These are phyloP conservation scores for Tillus elongatus DNA, from an alignment of 2,888 invertebrate genomes.

Conservation along the genomic window DNA sequence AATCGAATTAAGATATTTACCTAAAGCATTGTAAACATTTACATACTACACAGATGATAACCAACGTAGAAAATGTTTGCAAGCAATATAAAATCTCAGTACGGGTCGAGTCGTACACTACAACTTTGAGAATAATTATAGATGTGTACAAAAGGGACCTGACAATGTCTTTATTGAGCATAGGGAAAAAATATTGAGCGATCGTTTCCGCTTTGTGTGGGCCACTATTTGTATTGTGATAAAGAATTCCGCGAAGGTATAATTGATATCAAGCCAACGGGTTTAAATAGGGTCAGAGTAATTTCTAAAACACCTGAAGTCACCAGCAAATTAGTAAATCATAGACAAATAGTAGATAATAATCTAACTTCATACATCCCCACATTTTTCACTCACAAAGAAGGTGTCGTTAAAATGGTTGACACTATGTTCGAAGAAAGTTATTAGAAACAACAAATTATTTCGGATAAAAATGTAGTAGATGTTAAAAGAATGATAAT, in stretches of 20 bases:
- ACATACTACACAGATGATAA: no score
- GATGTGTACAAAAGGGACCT: no score
- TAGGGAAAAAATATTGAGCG: neutral
- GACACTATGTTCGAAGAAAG: neutral
- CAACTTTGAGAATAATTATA: no score
- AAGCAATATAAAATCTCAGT: no score
- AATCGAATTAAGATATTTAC: no score
- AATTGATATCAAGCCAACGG: neutral
- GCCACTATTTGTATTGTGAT: neutral
- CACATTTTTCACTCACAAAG: neutral
- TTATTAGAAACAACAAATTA: neutral
- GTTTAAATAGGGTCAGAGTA: neutral
- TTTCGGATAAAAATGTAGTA: no score
- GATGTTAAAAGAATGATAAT: no score
- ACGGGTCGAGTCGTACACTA: no score
- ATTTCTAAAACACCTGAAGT: neutral
- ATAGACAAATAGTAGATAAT: neutral
- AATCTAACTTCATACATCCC: neutral
- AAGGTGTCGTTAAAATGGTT: neutral
- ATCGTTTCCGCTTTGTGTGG: constrained; percentile 1
- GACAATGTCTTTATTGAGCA: no score
- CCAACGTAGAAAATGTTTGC: no score
- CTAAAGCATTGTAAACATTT: no score
- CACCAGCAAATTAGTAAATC: neutral
- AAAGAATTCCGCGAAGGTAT: neutral